Evolutionary conservation across 2,888 invertebrate species (phyloP).

Genomic region (Campoplex nolae): DNA sequence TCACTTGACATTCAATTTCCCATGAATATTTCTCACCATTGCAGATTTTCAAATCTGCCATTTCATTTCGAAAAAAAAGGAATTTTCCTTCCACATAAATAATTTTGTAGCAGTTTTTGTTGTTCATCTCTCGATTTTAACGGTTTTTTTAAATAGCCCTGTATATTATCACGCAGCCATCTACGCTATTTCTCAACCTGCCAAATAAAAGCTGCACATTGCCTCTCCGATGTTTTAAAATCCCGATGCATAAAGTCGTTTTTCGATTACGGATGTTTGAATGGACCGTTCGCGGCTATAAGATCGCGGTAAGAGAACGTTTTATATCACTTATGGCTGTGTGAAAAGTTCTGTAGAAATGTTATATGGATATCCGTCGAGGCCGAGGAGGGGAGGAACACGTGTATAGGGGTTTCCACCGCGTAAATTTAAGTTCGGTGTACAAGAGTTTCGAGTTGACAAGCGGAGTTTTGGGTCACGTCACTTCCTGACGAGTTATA

Average conservation of each 20-base stretch:
- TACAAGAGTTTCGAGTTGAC: not conserved
- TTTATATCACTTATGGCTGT: slow-evolving; percentile 22
- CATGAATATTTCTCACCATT: no score
- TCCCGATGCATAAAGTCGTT: slow-evolving; percentile 19
- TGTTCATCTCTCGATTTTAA: not conserved
- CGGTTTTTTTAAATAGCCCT: slow-evolving; percentile 4
- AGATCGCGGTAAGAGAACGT: slow-evolving; percentile 20
- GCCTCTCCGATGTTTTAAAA: slow-evolving; percentile 15
- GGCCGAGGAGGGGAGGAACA: not conserved
- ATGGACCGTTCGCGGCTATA: slow-evolving; percentile 11
- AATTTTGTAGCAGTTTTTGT: not conserved
- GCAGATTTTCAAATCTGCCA: no score
- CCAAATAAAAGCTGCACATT: not conserved
- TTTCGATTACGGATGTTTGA: slow-evolving; percentile 10
- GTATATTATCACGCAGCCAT: not conserved
- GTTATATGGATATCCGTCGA: not conserved
- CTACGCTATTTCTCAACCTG: not conserved
- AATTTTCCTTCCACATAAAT: not conserved
- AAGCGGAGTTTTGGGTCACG: not conserved
- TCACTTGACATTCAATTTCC: no score
- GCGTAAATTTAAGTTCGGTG: not conserved
- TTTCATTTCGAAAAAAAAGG: no score
- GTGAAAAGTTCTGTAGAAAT: slow-evolving; percentile 32
- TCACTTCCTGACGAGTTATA: not conserved
- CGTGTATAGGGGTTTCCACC: not conserved